phyloP scores from a whole-genome alignment of 2,797 vertebrate species.

The Catostomus latipinnis region DNA sequence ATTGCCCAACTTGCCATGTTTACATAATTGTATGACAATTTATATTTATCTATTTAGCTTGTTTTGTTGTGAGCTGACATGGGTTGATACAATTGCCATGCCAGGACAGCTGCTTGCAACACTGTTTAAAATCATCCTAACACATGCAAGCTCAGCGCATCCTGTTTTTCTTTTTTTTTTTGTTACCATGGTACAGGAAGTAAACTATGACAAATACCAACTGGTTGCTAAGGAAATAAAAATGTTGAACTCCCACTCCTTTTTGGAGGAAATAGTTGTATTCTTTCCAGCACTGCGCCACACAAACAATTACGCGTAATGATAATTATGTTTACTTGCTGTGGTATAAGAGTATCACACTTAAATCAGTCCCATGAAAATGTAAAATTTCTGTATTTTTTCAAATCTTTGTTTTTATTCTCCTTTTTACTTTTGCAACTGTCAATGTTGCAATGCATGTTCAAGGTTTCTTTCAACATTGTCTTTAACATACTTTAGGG shows the following conservation, averaged over 20 bases:
- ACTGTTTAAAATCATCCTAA: constrained; percentile 51
- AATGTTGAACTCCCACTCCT: constrained; percentile 61
- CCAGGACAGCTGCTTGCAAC: constrained; percentile 29
- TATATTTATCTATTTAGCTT: constrained; percentile 9
- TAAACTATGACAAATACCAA: constrained; percentile 71
- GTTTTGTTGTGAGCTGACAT: constrained; percentile 7
- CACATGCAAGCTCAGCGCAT: constrained; percentile 63
- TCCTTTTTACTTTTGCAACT: not conserved
- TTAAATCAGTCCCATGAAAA: constrained; percentile 42
- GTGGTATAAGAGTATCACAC: constrained; percentile 43
- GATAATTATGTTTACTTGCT: constrained; percentile 53
- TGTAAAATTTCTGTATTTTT: constrained; percentile 24
- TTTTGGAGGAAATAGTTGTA: constrained; percentile 52
- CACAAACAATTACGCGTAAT: constrained; percentile 56
- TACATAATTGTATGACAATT: constrained; percentile 17
- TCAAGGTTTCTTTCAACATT: not conserved
- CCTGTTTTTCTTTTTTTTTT: constrained; percentile 67
- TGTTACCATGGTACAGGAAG: constrained; percentile 72
- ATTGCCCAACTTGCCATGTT: constrained; percentile 6
- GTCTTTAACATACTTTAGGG: not conserved
- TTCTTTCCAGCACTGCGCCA: constrained; percentile 49
- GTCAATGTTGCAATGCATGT: not conserved
- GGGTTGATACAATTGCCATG: not conserved
- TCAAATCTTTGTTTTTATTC: constrained; percentile 1
- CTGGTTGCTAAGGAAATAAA: constrained; percentile 72